These are phyloP conservation scores for Antheraea yamamai DNA, from an alignment of 2,888 invertebrate genomes.

Conservation along the genomic window DNA sequence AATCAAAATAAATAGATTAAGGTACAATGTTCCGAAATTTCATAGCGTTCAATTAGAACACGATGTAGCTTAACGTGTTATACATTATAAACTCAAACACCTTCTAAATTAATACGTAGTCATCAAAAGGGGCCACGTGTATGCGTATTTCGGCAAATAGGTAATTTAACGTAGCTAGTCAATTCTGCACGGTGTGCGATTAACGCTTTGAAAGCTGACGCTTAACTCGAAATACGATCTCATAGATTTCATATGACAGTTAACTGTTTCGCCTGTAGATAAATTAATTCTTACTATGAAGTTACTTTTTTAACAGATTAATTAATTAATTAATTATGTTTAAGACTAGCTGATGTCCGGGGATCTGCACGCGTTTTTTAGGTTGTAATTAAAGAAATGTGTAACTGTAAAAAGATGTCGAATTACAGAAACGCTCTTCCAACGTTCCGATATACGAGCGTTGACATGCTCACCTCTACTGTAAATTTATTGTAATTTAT, in stretches of 20 bases:
- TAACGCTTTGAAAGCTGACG: slow-evolving; percentile 1
- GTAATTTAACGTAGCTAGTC: slow-evolving; percentile 8
- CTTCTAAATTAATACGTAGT: not conserved
- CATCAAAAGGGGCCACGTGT: slow-evolving; percentile 4
- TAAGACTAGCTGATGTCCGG: no score
- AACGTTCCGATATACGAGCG: no score
- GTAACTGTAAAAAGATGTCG: no score
- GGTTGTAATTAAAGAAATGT: no score
- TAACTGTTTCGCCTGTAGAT: not conserved
- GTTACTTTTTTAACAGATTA: no score
- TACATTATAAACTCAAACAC: slow-evolving; percentile 10
- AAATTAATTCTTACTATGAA: no score
- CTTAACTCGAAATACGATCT: not conserved
- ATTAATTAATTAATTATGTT: no score
- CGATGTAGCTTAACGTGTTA: not conserved
- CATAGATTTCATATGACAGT: not conserved
- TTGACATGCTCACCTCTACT: no score
- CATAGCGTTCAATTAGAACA: not conserved
- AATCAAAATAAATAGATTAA: not conserved
- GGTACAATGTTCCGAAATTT: not conserved
- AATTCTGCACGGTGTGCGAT: not conserved
- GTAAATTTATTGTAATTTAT: no score
- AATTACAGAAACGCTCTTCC: no score
- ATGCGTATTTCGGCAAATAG: not conserved
- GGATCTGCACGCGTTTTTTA: no score